Evolutionary conservation across 2,113 vertebrate genomes (phyloP), one percentile per base, ranked within the genome.

Genomic region (Urocolius indicus): DNA sequence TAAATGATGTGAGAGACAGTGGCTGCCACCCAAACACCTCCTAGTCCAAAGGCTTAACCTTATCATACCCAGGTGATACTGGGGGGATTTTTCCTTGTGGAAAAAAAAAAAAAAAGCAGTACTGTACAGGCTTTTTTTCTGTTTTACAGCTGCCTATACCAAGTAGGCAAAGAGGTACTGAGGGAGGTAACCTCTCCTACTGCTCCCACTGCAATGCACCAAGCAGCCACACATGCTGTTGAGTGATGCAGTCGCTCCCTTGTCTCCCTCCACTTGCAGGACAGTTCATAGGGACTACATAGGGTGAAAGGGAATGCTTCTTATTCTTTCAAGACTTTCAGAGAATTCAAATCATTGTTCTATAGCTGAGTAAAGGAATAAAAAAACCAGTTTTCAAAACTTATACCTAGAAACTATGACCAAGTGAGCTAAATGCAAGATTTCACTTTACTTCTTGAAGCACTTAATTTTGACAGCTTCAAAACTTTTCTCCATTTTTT

Each of bases 401-500:
- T 67, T 61, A 41, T 12, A 84, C 52, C 66, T 75, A 87, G 69
- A 75, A 95, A 89, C 22, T 36, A 46, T 6, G 16, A 89, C 27
- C 61, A 84, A 93, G 74, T 68, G 8, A 84, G 82, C 32, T 57
- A 65, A 84, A 91, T 4, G 11, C 12, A 75, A 74, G 38, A 72
- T 78, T 91, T 77, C 17, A 43, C 69, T 90, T 82, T 62, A 84
- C 74, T 48, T 51, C 59, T 54, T 66, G 46, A 89, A 84, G 43
- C 46, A 54, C 45, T 82, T 76, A 30, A 23, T 54, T 95, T 62
- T 58, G 59, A 96, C 63, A 91, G 52, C 72, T 77, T 86, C 58
- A 69, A 46, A 95, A 55, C 67, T 77, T 89, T 59, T n/a, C 22
- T 57, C 45, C 6, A 0, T 22, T n/a, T 71, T 41, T 68, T 85